phyloP scores from a whole-genome alignment of 1,140 invertebrate genomes.

The Stegodyphus mimosarum region DNA sequence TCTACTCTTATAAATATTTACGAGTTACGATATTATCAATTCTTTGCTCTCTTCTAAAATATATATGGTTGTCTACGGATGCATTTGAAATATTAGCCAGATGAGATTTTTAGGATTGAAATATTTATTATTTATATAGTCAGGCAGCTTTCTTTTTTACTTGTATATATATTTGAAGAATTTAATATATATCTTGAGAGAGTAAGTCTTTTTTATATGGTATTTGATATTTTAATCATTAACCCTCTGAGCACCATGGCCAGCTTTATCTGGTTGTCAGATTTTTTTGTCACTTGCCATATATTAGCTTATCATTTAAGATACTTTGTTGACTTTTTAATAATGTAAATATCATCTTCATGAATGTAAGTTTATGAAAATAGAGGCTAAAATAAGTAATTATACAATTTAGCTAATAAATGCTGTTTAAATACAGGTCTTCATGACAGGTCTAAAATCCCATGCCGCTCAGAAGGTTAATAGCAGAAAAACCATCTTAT shows the following conservation, averaged over 20 bases:
- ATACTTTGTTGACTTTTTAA: too few relatives aligned
- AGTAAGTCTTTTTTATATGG: not conserved
- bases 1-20: not conserved
- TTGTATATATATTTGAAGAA: not conserved
- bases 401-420: too few relatives aligned
- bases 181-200: not conserved
- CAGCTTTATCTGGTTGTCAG: too few relatives aligned
- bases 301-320: too few relatives aligned
- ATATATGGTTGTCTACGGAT: conserved; percentile 31
- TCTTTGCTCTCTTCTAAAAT: not conserved
- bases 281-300: too few relatives aligned
- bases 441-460: too few relatives aligned
- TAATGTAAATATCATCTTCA: too few relatives aligned
- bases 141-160: not conserved
- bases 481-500: too few relatives aligned
- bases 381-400: too few relatives aligned
- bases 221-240: not conserved
- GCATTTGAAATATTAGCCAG: not conserved
- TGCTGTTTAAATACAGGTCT: too few relatives aligned
- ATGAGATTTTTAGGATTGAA: not conserved
- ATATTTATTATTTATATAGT: conserved; percentile 1
- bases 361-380: too few relatives aligned
- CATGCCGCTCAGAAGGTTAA: too few relatives aligned
- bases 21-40: not conserved
- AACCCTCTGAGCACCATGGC: not conserved